Percentiles rank a stretch among this genome's conserved stretches.
Conservation (phyloP, 2,888 invertebrate genomes). For the Brachyopa scutellaris region DNA sequence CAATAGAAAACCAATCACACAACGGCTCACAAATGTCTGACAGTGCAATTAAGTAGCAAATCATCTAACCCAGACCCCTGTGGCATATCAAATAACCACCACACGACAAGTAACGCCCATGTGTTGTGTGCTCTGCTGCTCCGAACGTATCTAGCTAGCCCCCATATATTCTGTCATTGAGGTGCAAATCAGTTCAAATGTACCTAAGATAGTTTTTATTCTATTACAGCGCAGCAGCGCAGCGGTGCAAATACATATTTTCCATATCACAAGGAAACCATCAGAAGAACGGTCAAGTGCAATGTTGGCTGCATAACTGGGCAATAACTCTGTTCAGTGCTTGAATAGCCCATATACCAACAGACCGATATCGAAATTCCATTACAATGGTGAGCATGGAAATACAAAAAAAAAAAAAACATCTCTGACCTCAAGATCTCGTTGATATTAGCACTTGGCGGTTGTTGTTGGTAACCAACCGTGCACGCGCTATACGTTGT, state of each 20-base stretch:
- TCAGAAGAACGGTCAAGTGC: slow-evolving; percentile 64
- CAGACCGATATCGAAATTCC: slow-evolving; percentile 61
- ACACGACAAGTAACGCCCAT: slow-evolving; percentile 40
- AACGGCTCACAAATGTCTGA: slow-evolving; percentile 46
- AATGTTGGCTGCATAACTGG: slow-evolving; percentile 34
- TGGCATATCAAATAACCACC: slow-evolving; percentile 56
- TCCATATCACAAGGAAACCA: slow-evolving; percentile 65
- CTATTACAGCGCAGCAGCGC: neutral
- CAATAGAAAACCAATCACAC: slow-evolving; percentile 45
- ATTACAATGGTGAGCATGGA: slow-evolving; percentile 30
- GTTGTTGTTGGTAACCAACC: slow-evolving; percentile 24
- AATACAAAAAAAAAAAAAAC: slow-evolving; percentile 4
- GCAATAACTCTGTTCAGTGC: slow-evolving; percentile 31
- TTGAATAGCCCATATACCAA: slow-evolving; percentile 49
- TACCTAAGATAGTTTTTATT: slow-evolving; percentile 59
- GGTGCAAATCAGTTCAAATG: slow-evolving; percentile 64
- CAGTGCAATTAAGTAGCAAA: slow-evolving; percentile 70
- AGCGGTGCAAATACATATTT: slow-evolving; percentile 18
- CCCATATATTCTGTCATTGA: slow-evolving; percentile 52
- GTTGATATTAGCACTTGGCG: slow-evolving; percentile 35
- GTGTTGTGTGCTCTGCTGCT: neutral
- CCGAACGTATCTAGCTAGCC: slow-evolving; percentile 5
- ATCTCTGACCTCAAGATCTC: slow-evolving; percentile 69
- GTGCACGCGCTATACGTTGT: slow-evolving; percentile 22
- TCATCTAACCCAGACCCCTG: slow-evolving; percentile 67